phyloP scores from a whole-genome alignment of 2,113 vertebrate genomes.

The Indri indri region DNA sequence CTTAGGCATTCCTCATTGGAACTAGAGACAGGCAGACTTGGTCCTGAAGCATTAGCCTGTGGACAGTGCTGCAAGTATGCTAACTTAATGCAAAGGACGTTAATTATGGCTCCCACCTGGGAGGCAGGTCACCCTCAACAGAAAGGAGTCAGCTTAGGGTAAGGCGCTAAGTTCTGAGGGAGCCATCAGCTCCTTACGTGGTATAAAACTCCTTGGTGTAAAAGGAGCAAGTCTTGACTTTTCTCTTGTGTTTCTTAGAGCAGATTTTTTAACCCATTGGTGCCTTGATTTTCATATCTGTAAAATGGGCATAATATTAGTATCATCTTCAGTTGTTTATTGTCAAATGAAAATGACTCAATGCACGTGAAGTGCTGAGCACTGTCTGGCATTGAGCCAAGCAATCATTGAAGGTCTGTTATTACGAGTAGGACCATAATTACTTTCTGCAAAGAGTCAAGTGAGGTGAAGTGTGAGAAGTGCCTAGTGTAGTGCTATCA shows the following conservation, averaged over 20 bases:
- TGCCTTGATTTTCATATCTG: background rate
- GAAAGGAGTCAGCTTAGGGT: background rate
- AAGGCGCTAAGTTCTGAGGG: background rate
- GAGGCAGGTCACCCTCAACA: background rate
- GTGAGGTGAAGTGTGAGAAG: background rate
- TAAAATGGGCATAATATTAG: background rate
- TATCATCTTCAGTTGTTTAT: background rate
- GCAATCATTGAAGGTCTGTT: background rate
- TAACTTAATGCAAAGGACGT: background rate
- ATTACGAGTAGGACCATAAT: background rate
- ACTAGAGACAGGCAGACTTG: background rate
- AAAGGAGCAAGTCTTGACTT: background rate
- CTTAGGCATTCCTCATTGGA: background rate
- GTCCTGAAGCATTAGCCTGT: background rate
- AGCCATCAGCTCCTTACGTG: background rate
- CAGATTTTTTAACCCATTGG: background rate
- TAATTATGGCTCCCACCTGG: background rate
- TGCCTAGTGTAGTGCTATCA: background rate
- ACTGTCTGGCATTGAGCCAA: background rate
- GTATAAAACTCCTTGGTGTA: background rate
- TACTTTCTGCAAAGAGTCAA: background rate
- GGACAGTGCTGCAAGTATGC: background rate
- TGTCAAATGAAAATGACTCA: background rate
- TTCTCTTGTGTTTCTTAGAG: background rate
- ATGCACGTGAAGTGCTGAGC: background rate